Evolutionary conservation across 2,797 vertebrate species (phyloP).

Genomic region (Sebastes vulpes): DNA sequence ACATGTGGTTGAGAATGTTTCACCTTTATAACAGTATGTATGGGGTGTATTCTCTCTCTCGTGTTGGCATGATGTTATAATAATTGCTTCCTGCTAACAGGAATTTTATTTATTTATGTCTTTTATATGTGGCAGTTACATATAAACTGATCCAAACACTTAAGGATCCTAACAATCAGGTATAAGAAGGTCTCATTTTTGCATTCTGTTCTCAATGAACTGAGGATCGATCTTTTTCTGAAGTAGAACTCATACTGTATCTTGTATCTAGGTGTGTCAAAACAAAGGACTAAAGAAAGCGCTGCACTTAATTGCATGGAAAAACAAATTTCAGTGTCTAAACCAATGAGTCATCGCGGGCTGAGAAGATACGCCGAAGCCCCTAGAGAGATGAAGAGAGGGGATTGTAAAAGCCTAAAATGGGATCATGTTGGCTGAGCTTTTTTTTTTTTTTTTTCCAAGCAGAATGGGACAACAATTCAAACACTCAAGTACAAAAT

Average conservation of each 20-base stretch:
- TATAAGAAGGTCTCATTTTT: neutral
- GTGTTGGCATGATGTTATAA: neutral
- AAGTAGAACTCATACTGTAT: neutral
- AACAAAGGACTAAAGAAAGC: constrained; percentile 88
- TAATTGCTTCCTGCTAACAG: neutral
- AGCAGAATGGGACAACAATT: constrained; percentile 75
- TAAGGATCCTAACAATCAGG: neutral
- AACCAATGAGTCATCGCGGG: constrained; percentile 92
- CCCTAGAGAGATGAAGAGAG: constrained; percentile 82
- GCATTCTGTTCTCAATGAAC: neutral
- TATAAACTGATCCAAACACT: neutral
- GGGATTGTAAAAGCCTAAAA: constrained; percentile 77
- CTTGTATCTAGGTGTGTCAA: constrained; percentile 29
- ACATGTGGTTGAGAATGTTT: neutral
- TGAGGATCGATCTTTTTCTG: neutral
- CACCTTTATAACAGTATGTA: neutral
- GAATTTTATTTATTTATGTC: neutral
- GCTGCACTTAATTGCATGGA: constrained; percentile 92
- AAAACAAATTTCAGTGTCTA: constrained; percentile 89
- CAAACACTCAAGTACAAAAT: constrained; percentile 66
- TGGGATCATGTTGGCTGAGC: constrained; percentile 74
- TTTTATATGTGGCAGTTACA: neutral
- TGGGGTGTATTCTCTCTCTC: neutral
- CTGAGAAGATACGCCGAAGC: constrained; percentile 91
- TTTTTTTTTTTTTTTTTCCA: constrained; percentile 19